phyloP scores from a whole-genome alignment of 2,888 invertebrate species.

The Drosophila imparisetae region DNA sequence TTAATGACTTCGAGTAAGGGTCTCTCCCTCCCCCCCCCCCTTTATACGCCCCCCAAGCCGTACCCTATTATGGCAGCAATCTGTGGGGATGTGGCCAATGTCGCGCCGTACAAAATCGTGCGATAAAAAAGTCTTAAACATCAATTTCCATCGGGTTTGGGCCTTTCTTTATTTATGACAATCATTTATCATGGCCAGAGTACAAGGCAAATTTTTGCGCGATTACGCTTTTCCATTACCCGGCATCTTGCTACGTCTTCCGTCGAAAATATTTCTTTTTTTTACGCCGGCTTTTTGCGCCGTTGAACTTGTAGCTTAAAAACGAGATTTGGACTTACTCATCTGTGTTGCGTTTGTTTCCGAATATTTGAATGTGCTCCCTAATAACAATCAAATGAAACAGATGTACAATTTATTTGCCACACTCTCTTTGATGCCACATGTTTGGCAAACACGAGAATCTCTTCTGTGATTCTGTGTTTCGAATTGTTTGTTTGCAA shows the following conservation, averaged over 20 bases:
- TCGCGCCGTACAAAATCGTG: slow-evolving; percentile 70
- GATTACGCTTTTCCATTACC: slow-evolving; percentile 80
- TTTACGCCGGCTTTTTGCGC: slow-evolving; percentile 36
- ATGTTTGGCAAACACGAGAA: neutral
- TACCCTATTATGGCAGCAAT: slow-evolving; percentile 7
- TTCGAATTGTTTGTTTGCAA: slow-evolving; percentile 31
- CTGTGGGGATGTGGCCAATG: slow-evolving; percentile 42
- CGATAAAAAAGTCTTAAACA: slow-evolving; percentile 80
- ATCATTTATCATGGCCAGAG: slow-evolving; percentile 80
- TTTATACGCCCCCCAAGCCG: neutral
- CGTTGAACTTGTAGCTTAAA: slow-evolving; percentile 57
- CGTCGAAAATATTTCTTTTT: neutral
- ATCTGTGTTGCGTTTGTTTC: neutral
- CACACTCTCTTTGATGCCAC: neutral
- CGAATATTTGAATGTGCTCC: neutral
- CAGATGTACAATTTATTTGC: neutral
- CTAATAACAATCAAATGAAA: neutral
- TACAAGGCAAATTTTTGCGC: slow-evolving; percentile 75
- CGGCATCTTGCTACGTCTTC: slow-evolving; percentile 36
- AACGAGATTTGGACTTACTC: slow-evolving; percentile 18
- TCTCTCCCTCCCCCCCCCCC: neutral
- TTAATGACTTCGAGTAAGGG: slow-evolving; percentile 66
- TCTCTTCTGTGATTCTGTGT: neutral
- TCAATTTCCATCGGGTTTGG: slow-evolving; percentile 76
- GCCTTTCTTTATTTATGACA: slow-evolving; percentile 82